A percentile compares a stretch with the other conserved stretches of the same genome.
These are phyloP conservation scores for Ranitomeya variabilis DNA, from an alignment of 2,113 vertebrate genomes.

Conservation along the genomic window DNA sequence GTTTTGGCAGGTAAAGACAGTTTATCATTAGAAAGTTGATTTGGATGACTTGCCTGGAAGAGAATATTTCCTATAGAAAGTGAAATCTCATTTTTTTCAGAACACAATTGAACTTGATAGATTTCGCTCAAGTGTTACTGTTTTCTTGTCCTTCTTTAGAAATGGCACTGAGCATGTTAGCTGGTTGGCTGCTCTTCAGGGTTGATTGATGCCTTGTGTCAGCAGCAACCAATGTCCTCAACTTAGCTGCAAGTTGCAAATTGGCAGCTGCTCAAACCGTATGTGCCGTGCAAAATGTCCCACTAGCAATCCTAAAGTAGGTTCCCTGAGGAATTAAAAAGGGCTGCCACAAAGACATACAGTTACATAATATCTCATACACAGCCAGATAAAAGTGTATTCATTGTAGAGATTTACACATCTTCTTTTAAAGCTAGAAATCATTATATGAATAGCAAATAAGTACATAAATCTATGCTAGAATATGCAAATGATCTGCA, in stretches of 20 bases:
- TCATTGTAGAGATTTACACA: neutral
- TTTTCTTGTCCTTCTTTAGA: slow-evolving; percentile 22
- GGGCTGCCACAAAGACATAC: neutral
- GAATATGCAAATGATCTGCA: neutral
- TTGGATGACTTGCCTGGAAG: neutral
- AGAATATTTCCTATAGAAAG: neutral
- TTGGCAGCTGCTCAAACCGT: slow-evolving; percentile 52
- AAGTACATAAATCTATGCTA: neutral
- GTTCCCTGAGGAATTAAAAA: neutral
- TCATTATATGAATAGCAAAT: neutral
- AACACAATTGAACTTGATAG: slow-evolving; percentile 27
- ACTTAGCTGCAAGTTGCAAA: slow-evolving; percentile 41
- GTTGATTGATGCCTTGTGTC: slow-evolving; percentile 57
- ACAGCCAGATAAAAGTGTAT: neutral
- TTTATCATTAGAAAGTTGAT: neutral
- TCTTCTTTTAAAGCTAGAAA: neutral
- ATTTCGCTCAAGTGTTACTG: slow-evolving; percentile 3
- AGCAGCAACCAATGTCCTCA: slow-evolving; percentile 44
- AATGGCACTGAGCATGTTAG: slow-evolving; percentile 51
- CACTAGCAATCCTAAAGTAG: slow-evolving; percentile 4
- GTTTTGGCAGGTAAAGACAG: neutral
- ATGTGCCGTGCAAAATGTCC: slow-evolving; percentile 42
- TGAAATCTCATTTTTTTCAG: neutral
- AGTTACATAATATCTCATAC: neutral
- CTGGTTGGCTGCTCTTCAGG: slow-evolving; percentile 52